Conservation (phyloP, 2,888 invertebrate genomes). For the Syrphus vitripennis region DNA sequence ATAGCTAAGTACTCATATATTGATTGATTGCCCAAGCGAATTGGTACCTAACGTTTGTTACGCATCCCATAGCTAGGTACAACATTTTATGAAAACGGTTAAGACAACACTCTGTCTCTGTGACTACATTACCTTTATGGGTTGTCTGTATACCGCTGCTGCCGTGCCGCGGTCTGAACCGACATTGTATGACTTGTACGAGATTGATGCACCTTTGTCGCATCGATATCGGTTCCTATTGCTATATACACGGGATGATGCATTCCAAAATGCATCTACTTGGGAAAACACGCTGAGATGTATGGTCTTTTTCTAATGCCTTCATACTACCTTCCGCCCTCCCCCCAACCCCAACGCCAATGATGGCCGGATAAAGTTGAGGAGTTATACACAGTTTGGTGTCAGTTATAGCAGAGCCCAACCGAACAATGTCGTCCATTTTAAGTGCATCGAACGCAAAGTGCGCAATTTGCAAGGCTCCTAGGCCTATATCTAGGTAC, state of each 20-base stretch:
- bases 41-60: neutral
- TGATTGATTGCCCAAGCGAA: slow-evolving; percentile 50
- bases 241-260: slow-evolving; percentile 48
- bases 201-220: slow-evolving; percentile 67
- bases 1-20: slow-evolving; percentile 33
- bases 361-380: slow-evolving; percentile 23
- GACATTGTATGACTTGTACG: slow-evolving; percentile 53
- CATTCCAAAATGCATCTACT: slow-evolving; percentile 38
- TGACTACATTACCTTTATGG: neutral
- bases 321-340: too few relatives aligned
- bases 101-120: slow-evolving; percentile 24
- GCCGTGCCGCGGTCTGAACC: slow-evolving; percentile 21
- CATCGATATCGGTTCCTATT: slow-evolving; percentile 29
- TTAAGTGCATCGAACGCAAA: slow-evolving; percentile 48
- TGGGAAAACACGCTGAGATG: slow-evolving; percentile 48
- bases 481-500: slow-evolving; percentile 14
- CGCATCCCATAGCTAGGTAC: slow-evolving; percentile 21
- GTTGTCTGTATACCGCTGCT: neutral
- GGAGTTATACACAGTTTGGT: slow-evolving; percentile 27
- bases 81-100: slow-evolving; percentile 27
- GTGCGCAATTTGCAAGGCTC: slow-evolving; percentile 14
- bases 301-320: slow-evolving; percentile 32
- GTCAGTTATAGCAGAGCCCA: slow-evolving; percentile 33
- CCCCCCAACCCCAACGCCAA: neutral
- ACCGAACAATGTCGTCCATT: slow-evolving; percentile 51